A percentile compares a stretch with the other conserved stretches of the same genome.
phyloP scores from a whole-genome alignment of 2,797 vertebrate genomes.

The Champsocephalus gunnari region DNA sequence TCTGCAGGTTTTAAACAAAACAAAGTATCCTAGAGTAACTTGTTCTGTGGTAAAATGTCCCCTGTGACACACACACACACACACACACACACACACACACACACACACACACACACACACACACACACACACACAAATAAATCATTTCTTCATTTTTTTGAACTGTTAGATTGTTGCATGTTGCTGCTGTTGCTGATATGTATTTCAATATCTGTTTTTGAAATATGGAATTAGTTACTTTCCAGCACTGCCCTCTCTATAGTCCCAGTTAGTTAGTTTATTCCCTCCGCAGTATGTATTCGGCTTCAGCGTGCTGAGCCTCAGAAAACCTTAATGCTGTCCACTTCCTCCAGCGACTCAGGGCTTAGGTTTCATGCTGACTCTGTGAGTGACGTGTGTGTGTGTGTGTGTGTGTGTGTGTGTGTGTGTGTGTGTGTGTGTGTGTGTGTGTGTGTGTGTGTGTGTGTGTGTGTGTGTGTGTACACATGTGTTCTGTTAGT shows the following conservation, averaged over 20 bases:
- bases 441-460: too few relatives aligned
- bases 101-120: too few relatives aligned
- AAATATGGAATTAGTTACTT: constrained; percentile 4
- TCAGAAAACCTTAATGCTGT: constrained; percentile 62
- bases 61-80: too few relatives aligned
- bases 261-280: constrained; percentile 27
- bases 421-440: not conserved
- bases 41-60: too few relatives aligned
- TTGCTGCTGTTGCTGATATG: not conserved
- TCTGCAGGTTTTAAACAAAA: too few relatives aligned
- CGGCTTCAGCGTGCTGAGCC: constrained; percentile 63
- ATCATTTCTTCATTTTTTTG: too few relatives aligned
- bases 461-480: too few relatives aligned
- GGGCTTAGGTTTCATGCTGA: constrained; percentile 81
- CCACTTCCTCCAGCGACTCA: constrained; percentile 74
- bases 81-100: too few relatives aligned
- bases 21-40: too few relatives aligned
- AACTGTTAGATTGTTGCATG: too few relatives aligned
- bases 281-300: constrained; percentile 28
- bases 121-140: too few relatives aligned
- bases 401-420: not conserved
- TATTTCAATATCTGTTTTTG: not conserved
- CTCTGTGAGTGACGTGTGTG: constrained; percentile 33
- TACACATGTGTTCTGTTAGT: constrained; percentile 28
- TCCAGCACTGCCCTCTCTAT: not conserved